Evolutionary conservation across 2,888 invertebrate species (phyloP).

Genomic region (Plagiodera versicolora): DNA sequence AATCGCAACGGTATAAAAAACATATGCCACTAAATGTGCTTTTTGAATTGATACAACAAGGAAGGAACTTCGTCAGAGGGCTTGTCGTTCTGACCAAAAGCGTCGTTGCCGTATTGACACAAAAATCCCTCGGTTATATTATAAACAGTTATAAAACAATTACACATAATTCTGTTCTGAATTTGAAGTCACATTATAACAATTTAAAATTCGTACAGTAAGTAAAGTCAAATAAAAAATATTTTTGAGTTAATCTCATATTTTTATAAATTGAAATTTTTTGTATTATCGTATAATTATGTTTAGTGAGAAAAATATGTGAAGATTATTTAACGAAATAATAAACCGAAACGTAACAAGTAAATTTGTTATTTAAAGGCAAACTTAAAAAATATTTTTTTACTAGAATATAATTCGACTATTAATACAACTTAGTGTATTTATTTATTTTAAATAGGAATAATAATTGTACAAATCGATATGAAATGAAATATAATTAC

Average conservation of each 20-base stretch:
- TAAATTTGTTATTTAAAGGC: constrained; percentile 11
- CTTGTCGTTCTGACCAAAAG: constrained; percentile 7
- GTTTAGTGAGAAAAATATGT: constrained; percentile 5
- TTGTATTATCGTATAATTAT: constrained; percentile 1
- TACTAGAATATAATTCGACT: constrained; percentile 5
- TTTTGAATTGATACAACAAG: constrained; percentile 7
- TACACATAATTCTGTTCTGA: constrained; percentile 4
- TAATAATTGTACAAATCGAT: constrained; percentile 13
- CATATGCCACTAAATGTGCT: constrained; percentile 8
- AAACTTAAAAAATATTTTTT: not conserved
- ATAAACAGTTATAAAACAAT: constrained; percentile 6
- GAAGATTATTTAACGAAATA: constrained; percentile 10
- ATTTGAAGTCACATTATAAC: constrained; percentile 7
- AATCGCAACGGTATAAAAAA: constrained; percentile 6
- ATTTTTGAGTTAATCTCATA: too few species aligned
- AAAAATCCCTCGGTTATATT: constrained; percentile 7
- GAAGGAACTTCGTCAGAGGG: constrained; percentile 6
- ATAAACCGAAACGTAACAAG: constrained; percentile 4
- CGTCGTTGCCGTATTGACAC: constrained; percentile 7
- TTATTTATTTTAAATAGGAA: constrained; percentile 11
- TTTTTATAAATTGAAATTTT: not conserved
- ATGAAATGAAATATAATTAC: constrained; percentile 13
- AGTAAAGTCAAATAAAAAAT: constrained; percentile 9
- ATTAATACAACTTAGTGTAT: constrained; percentile 12
- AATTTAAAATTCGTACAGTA: constrained; percentile 7